phyloP scores from a whole-genome alignment of 2,797 vertebrate species.

The Hypotaenidia okinawae region DNA sequence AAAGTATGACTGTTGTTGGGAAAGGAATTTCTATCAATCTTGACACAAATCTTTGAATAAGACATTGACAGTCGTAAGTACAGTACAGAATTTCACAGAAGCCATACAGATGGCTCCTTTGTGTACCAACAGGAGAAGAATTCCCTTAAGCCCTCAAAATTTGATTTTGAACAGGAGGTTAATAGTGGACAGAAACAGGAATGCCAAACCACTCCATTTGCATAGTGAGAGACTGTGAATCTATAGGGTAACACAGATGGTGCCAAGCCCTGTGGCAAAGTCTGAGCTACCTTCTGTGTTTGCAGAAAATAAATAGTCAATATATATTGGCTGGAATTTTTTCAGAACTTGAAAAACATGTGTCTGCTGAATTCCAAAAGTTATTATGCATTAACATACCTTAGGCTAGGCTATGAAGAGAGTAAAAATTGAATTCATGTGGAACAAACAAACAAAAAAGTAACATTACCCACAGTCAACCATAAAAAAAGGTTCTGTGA shows the following conservation, averaged over 20 bases:
- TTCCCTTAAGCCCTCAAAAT: conserved; percentile 55
- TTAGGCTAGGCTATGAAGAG: conserved; percentile 1
- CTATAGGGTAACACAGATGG: conserved; percentile 71
- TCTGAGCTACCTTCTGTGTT: conserved; percentile 65
- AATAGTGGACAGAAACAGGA: conserved; percentile 58
- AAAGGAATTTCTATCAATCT: neutral
- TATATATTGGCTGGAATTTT: conserved; percentile 53
- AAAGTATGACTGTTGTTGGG: neutral
- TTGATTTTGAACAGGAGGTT: conserved; percentile 66
- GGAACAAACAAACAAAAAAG: neutral
- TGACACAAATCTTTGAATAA: conserved; percentile 25
- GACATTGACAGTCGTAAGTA: conserved; percentile 38
- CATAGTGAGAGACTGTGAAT: conserved; percentile 63
- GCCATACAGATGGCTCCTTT: conserved; percentile 66
- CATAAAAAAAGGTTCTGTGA: neutral
- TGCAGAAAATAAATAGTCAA: conserved; percentile 49
- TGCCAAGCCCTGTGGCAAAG: conserved; percentile 65
- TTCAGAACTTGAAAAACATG: conserved; percentile 54
- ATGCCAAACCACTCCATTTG: conserved; percentile 67
- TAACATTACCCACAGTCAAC: neutral
- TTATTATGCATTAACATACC: conserved; percentile 57
- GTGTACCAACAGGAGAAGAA: conserved; percentile 56
- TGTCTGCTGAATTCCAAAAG: conserved; percentile 63
- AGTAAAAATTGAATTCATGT: conserved; percentile 21
- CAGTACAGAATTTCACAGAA: conserved; percentile 56